Evolutionary conservation across 2,888 invertebrate genomes (phyloP), one percentile per base, ranked within the genome.

Genomic region (Acleris laterana): DNA sequence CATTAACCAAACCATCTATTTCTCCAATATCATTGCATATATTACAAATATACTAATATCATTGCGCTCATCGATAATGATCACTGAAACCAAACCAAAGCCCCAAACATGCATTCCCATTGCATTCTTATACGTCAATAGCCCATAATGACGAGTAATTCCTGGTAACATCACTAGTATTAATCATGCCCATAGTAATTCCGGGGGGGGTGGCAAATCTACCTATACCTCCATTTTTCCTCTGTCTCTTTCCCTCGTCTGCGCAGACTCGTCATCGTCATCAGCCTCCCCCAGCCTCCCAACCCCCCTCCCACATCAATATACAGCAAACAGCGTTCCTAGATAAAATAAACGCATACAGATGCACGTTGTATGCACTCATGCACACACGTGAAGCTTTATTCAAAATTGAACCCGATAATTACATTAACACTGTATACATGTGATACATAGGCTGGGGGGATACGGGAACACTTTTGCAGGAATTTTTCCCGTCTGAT

Each of bases 201-300:
- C 68, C 60, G 9, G 67, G 68, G 67, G 68, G 74, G 71, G 77
- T 75, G 73, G 70, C 63, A 38, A 38, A 5, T 58, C 51, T 19
- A 28, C 48, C 7, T 58, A 62, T 58, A 51, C 49, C 49, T 63
- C 17, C 19, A 42, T 20, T 46, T 77, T 80, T 69, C 71, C 50
- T 25, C 76, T 72, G 56, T 90, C 92, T 74, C 87, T 69, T 73
- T 90, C 88, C 74, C 63, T 70, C 89, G 72, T 77, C 79, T 81
- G 87, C 83, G 89, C 88, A 92, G 89, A 87, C 89, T 82, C 87
- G 80, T 74, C 81, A 81, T 92, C 90, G 86, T 90, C 88, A 85
- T 90, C 87, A 89, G 85, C 78, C 81, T 32, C 32, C 68, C 71
- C 74, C 77, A 80, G 89, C 85, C 79, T 81, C 68, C 71, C 74